Evolutionary conservation across 2,888 invertebrate species (phyloP).

Genomic region (Zhengitettix transpicula): DNA sequence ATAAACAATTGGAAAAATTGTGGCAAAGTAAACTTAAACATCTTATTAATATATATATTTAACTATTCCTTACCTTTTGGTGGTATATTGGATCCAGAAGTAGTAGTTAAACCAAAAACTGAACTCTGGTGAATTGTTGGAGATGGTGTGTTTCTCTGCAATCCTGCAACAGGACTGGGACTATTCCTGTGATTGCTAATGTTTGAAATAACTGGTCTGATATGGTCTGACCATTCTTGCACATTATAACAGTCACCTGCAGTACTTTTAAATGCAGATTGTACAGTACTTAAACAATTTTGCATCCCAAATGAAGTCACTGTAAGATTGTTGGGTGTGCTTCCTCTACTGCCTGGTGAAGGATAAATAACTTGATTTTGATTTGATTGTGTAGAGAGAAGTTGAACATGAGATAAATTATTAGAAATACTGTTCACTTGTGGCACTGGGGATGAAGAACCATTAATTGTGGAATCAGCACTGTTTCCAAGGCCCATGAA

Average conservation of each 20-base stretch:
- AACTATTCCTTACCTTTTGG: conserved; percentile 4
- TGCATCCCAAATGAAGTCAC: neutral
- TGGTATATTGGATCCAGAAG: conserved; percentile 1
- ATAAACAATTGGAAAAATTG: no score
- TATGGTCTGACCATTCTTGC: conserved; percentile 32
- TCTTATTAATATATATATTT: no score
- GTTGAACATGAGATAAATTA: no score
- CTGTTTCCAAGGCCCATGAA: conserved; percentile 22
- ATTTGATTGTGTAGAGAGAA: no score
- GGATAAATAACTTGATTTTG: no score
- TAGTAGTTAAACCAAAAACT: neutral
- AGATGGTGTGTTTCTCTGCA: conserved; percentile 1
- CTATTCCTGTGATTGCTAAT: neutral
- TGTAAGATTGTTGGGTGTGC: no score
- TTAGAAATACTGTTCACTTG: neutral
- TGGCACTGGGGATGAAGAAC: conserved; percentile 5
- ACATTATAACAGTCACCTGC: conserved; percentile 21
- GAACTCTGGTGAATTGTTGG: conserved; percentile 2
- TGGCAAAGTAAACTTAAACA: no score
- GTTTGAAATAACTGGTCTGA: conserved; percentile 26
- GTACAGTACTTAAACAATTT: neutral
- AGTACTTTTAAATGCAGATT: neutral
- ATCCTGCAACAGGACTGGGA: neutral
- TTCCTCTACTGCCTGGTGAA: no score
- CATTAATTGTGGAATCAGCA: conserved; percentile 3